Percentiles rank a stretch among this genome's conserved stretches.
These are phyloP conservation scores for Fratercula arctica DNA, from an alignment of 2,797 vertebrate species.

Conservation along the genomic window DNA sequence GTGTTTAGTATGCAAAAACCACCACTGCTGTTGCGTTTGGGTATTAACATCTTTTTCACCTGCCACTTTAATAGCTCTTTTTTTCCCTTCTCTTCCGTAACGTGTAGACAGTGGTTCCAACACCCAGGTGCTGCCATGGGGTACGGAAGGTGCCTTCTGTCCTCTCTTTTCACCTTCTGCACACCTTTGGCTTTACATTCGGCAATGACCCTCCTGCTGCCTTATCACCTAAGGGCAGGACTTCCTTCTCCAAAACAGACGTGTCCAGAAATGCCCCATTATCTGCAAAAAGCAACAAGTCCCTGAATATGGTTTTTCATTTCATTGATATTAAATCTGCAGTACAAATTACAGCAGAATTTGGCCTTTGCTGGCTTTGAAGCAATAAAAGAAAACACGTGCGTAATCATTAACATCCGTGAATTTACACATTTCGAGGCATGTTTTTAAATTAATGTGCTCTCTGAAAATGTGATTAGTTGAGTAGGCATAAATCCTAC, in stretches of 20 bases:
- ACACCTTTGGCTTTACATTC: background rate
- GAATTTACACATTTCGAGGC: background rate
- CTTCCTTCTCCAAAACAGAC: background rate
- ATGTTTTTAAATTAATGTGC: background rate
- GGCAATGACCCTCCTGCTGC: background rate
- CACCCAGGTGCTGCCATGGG: background rate
- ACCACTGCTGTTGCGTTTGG: background rate
- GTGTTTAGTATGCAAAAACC: background rate
- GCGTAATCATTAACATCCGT: conserved; percentile 37
- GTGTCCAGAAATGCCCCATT: background rate
- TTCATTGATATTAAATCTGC: background rate
- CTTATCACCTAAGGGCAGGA: background rate
- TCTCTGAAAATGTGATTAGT: background rate
- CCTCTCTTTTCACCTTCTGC: background rate
- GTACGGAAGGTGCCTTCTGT: background rate
- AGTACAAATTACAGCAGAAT: conserved; percentile 30
- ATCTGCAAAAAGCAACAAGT: background rate
- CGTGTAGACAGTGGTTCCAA: background rate
- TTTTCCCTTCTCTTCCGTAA: background rate
- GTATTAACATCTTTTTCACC: background rate
- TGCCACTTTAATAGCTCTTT: background rate
- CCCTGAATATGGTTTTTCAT: background rate
- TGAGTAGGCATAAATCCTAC: conserved; percentile 1
- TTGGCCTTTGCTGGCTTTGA: conserved; percentile 14
- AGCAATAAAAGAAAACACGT: conserved; percentile 35